Base-by-base conservation (phyloP, 64 coral and sea anemone genomes). In the Pocillopora verrucosa region DNA sequence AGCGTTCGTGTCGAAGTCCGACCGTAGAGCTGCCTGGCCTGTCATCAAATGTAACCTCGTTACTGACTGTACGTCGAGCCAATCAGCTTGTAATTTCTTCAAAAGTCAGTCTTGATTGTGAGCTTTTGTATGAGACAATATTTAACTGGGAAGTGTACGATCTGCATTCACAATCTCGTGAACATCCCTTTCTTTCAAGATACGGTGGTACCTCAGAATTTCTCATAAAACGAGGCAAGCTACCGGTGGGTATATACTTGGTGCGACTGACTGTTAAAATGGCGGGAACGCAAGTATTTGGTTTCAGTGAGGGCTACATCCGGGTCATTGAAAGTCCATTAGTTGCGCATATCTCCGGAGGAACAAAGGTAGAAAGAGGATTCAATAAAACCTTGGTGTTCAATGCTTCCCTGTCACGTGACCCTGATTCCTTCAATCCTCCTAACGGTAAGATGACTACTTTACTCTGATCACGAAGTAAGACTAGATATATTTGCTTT, bases 381-480 rank as follows among this genome's bases (percentile, higher is more conserved):
- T 80, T 60, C 17, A 84, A 84, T 76, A 82, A 59, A 25, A 91
- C 65, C 9, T 64, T 91, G 59, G 38, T 51, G 16, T 72, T 91
- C 12, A 35, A 91, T 76, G 89, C 89, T 14, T 91, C 89, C n/a
- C 35, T 62, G 24, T 91, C 89, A 34, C 59, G 35, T 76, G 89
- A 91, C 19, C 41, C 69, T 3, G 89, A 70, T 30, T 58, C 89
- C 17, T 80, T 65, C 7, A 36, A 9, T n/a, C 20, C 51, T 9
- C 2, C 16, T 25, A 0, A 5, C 36, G 6, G 75, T 77, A 77
- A 56, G 75, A 56, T 77, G 37, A 56, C 34, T 22, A n/a, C 1
- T 24, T 70, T 7, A 5, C 67, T 24, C 11, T n/a, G 2, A 70
- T 7, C 7, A 51, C 41, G 41, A 51, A 51, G 41, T 51, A 7